Conservation (phyloP, 1,140 invertebrate species). For the Cotesia typhae region DNA sequence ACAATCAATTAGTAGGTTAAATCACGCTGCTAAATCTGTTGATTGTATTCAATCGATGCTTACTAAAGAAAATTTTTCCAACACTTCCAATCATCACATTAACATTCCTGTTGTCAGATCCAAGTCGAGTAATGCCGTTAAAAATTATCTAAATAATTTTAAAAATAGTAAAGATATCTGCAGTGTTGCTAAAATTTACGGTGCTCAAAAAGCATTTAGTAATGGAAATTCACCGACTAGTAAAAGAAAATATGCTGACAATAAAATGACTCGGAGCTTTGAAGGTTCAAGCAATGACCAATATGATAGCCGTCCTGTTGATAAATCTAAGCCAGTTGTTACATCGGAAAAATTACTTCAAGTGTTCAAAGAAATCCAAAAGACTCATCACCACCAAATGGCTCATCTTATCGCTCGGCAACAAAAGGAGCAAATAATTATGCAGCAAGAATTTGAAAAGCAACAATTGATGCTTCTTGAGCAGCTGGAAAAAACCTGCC, state of each 20-base stretch:
- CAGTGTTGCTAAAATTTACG: slow-evolving; percentile 45
- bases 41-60: slow-evolving; percentile 54
- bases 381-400: slow-evolving; percentile 71
- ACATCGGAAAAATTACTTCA: slow-evolving; percentile 58
- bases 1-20: slow-evolving; percentile 12
- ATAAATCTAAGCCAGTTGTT: slow-evolving; percentile 43
- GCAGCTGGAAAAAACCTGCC: slow-evolving; percentile 67
- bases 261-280: slow-evolving; percentile 41
- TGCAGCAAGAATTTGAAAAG: slow-evolving; percentile 70
- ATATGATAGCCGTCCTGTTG: slow-evolving; percentile 21
- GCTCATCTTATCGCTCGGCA: slow-evolving; percentile 68
- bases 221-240: slow-evolving; percentile 29
- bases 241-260: slow-evolving; percentile 55
- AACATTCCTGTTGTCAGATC: slow-evolving; percentile 33
- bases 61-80: slow-evolving; percentile 39
- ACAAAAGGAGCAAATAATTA: slow-evolving; percentile 67
- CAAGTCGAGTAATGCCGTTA: slow-evolving; percentile 36
- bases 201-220: slow-evolving; percentile 41
- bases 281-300: slow-evolving; percentile 30
- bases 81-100: slow-evolving; percentile 19
- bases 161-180: slow-evolving; percentile 39
- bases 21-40: slow-evolving; percentile 48
- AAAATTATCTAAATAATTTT: slow-evolving; percentile 30
- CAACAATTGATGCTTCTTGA: slow-evolving; percentile 68
- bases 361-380: slow-evolving; percentile 68